These are phyloP conservation scores for Canis aureus DNA, from an alignment of 2,113 vertebrate genomes.

Conservation along the genomic window DNA sequence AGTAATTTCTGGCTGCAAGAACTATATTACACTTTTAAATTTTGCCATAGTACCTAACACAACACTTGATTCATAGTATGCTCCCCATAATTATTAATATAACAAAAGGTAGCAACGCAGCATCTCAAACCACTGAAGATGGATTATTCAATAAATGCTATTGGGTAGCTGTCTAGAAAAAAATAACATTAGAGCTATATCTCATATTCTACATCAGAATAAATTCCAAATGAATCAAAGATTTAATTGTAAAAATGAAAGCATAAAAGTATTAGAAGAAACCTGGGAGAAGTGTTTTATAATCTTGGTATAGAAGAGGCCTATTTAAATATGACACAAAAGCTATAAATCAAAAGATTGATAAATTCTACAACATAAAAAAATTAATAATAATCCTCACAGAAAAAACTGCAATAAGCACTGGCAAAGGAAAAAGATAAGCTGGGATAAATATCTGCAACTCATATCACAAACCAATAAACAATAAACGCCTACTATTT, in stretches of 20 bases:
- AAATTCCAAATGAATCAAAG: constrained; percentile 75
- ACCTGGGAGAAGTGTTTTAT: constrained; percentile 64
- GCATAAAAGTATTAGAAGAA: constrained; percentile 62
- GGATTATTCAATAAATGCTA: constrained; percentile 68
- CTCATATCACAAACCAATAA: constrained; percentile 68
- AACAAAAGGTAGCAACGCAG: constrained; percentile 53
- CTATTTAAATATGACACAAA: constrained; percentile 61
- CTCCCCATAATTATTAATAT: constrained; percentile 59
- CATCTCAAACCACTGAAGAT: constrained; percentile 60
- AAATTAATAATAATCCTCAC: constrained; percentile 63
- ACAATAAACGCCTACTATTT: constrained; percentile 56
- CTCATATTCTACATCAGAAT: constrained; percentile 55
- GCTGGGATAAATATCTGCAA: constrained; percentile 69
- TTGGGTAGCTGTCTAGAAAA: constrained; percentile 48
- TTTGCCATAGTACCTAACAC: constrained; percentile 35
- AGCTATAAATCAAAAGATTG: constrained; percentile 68
- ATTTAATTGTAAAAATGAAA: constrained; percentile 72
- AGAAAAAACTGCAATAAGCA: constrained; percentile 63
- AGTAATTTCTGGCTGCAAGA: constrained; percentile 47
- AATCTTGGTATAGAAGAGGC: constrained; percentile 42
- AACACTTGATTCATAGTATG: constrained; percentile 32
- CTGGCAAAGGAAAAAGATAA: constrained; percentile 69
- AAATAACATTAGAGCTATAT: constrained; percentile 41
- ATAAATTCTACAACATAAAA: constrained; percentile 68
- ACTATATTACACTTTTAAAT: constrained; percentile 38